A percentile compares a stretch with the other conserved stretches of the same genome.
These are phyloP conservation scores for Empis stercorea DNA, from an alignment of 2,888 invertebrate genomes.

Conservation along the genomic window DNA sequence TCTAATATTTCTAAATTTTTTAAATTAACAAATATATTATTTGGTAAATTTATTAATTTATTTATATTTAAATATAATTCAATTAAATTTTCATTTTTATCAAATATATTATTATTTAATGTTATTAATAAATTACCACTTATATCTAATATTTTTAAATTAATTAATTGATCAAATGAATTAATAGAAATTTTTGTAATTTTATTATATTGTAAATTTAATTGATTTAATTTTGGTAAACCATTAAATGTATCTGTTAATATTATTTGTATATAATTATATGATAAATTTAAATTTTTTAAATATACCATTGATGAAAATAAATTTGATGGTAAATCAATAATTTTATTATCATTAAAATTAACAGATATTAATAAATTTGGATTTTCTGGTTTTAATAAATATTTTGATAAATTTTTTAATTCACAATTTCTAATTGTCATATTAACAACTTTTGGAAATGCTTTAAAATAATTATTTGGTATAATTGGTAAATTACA, in stretches of 20 bases:
- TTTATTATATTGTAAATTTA: neutral
- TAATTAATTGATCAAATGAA: neutral
- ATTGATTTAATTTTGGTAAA: neutral
- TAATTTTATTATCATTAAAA: neutral
- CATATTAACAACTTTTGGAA: neutral
- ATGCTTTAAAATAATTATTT: neutral
- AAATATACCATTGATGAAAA: neutral
- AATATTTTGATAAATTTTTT: neutral
- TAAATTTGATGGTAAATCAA: neutral
- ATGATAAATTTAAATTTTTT: neutral
- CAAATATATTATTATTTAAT: neutral
- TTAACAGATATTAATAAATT: neutral
- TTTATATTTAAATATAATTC: neutral
- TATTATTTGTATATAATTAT: neutral
- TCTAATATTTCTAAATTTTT: neutral
- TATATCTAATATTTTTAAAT: neutral
- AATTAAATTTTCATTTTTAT: neutral
- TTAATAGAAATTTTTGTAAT: neutral
- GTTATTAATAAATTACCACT: neutral
- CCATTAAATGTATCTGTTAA: neutral
- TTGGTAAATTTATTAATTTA: neutral
- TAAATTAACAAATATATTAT: neutral
- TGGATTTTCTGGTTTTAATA: neutral
- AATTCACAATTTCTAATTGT: neutral
- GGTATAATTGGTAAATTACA: constrained; percentile 1